Evolutionary conservation across 2,113 vertebrate genomes (phyloP).

Genomic region (Aythya baeri): DNA sequence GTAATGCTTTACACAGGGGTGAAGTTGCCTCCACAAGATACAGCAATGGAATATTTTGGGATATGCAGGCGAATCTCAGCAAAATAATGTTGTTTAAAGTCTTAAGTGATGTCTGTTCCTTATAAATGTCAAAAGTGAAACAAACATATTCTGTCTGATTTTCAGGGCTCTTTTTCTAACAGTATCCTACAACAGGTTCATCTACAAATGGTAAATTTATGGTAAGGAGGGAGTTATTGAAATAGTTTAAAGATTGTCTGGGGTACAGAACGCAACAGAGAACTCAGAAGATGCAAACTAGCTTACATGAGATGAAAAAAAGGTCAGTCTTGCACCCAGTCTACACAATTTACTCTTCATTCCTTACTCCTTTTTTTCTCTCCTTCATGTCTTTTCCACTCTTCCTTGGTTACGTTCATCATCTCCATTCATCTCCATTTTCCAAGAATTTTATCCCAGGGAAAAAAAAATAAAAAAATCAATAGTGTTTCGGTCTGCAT

Average conservation of each 20-base stretch:
- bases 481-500: background rate
- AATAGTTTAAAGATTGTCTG: conserved; percentile 7
- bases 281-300: background rate
- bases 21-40: background rate
- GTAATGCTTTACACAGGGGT: background rate
- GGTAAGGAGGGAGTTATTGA: background rate
- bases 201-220: conserved; percentile 8
- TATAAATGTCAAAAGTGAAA: conserved; percentile 25
- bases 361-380: background rate
- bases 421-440: conserved; percentile 18
- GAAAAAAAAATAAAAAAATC: background rate
- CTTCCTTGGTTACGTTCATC: background rate
- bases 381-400: background rate
- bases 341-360: background rate
- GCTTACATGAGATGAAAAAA: background rate
- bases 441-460: background rate
- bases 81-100: conserved; percentile 8
- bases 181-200: background rate
- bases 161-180: background rate
- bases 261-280: background rate
- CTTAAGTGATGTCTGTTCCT: background rate
- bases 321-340: background rate
- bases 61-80: background rate
- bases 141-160: background rate
- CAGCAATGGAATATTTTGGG: background rate